Conservation (phyloP, 1,140 invertebrate genomes). For the Leptopilina clavipes region DNA sequence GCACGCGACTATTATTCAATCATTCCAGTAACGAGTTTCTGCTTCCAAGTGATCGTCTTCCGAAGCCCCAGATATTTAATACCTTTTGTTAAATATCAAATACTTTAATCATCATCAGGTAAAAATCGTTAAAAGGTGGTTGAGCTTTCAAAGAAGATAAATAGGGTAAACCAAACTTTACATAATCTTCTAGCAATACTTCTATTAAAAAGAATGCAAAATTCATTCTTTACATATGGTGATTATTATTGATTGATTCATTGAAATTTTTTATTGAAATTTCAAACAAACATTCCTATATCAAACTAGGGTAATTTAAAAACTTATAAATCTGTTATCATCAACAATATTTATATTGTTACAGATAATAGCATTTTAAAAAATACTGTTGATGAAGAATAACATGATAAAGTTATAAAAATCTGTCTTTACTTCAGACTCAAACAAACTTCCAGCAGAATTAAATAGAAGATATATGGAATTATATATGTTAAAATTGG, state of each 20-base stretch:
- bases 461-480: background rate
- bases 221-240: conserved; percentile 5
- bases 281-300: background rate
- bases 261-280: conserved; percentile 10
- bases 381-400: too few relatives aligned
- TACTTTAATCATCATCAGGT: conserved; percentile 23
- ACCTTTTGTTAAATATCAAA: conserved; percentile 28
- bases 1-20: conserved; percentile 34
- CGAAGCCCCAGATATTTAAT: conserved; percentile 29
- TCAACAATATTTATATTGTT: too few relatives aligned
- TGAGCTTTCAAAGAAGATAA: background rate
- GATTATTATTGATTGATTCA: conserved; percentile 6
- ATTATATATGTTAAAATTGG: background rate
- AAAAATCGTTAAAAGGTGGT: conserved; percentile 18
- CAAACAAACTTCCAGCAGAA: background rate
- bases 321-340: too few relatives aligned
- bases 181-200: conserved; percentile 9
- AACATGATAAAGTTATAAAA: too few relatives aligned
- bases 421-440: background rate
- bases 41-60: conserved; percentile 19
- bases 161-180: conserved; percentile 2
- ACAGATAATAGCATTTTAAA: too few relatives aligned
- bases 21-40: conserved; percentile 18
- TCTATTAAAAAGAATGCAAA: background rate
- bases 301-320: too few relatives aligned